These are phyloP conservation scores for Rallus limicola DNA, from an alignment of 2,113 vertebrate species.

Conservation along the genomic window DNA sequence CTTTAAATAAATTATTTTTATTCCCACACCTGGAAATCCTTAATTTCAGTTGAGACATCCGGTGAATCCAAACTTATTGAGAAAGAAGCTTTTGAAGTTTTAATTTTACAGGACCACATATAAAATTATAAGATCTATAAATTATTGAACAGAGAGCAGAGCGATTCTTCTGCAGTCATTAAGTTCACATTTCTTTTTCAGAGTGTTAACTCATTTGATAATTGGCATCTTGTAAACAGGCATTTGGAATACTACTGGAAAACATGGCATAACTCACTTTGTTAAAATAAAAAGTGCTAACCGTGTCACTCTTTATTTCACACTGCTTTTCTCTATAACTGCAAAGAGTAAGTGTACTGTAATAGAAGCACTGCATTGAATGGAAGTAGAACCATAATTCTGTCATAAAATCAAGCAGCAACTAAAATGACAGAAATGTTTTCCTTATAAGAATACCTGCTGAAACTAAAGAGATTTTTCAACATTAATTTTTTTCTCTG, in stretches of 20 bases:
- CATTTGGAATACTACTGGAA: neutral
- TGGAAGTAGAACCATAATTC: conserved; percentile 42
- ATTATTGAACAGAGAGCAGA: neutral
- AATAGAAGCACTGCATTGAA: neutral
- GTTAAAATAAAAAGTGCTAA: neutral
- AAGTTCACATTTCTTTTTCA: neutral
- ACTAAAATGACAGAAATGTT: conserved; percentile 30
- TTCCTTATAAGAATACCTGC: conserved; percentile 16
- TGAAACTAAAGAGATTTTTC: conserved; percentile 16
- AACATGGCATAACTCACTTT: neutral
- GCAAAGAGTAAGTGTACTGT: neutral
- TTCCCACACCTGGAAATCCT: neutral
- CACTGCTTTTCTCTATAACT: neutral
- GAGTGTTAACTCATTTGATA: neutral
- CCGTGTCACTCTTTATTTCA: neutral
- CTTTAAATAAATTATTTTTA: neutral
- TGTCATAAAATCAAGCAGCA: conserved; percentile 31
- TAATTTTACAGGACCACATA: neutral
- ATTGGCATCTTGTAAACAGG: neutral
- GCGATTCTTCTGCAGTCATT: neutral
- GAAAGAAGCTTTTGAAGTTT: neutral
- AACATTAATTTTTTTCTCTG: conserved; percentile 19
- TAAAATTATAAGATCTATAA: neutral
- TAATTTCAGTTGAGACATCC: neutral
- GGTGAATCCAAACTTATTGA: neutral